phyloP scores from a whole-genome alignment of 2,797 vertebrate genomes.

The Enteromius paludinosus region DNA sequence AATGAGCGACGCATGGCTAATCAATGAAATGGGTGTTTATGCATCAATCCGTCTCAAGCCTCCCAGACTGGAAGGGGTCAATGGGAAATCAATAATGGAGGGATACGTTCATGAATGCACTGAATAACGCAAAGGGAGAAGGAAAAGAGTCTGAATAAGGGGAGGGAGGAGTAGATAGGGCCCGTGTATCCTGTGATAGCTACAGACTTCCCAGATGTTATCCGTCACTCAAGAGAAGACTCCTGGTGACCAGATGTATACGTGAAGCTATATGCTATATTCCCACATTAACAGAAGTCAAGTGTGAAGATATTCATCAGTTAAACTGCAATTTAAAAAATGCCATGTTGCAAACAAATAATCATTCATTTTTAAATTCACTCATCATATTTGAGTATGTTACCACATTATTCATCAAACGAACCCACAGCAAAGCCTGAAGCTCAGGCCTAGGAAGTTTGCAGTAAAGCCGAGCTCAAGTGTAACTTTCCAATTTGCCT shows the following conservation, averaged over 20 bases:
- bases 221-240: conserved; percentile 80
- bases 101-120: conserved; percentile 74
- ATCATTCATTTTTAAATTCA: background rate
- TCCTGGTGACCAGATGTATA: conserved; percentile 82
- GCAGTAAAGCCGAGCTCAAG: conserved; percentile 20
- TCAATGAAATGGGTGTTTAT: conserved; percentile 76
- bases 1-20: conserved; percentile 72
- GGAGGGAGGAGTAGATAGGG: conserved; percentile 68
- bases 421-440: conserved; percentile 51
- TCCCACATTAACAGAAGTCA: conserved; percentile 74
- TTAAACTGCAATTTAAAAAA: background rate
- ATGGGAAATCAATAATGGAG: conserved; percentile 81
- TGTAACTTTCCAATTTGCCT: conserved; percentile 55
- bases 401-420: conserved; percentile 67
- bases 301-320: conserved; percentile 71
- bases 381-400: background rate
- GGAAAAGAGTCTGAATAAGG: conserved; percentile 55
- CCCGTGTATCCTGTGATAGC: conserved; percentile 83
- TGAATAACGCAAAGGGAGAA: conserved; percentile 46
- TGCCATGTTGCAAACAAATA: background rate
- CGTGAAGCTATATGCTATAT: conserved; percentile 60
- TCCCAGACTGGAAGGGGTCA: conserved; percentile 80
- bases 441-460: conserved; percentile 51
- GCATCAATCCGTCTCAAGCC: conserved; percentile 71
- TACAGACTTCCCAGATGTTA: conserved; percentile 85